Evolutionary conservation across 2,113 vertebrate species (phyloP).

Genomic region (Anser brachyrhynchus): DNA sequence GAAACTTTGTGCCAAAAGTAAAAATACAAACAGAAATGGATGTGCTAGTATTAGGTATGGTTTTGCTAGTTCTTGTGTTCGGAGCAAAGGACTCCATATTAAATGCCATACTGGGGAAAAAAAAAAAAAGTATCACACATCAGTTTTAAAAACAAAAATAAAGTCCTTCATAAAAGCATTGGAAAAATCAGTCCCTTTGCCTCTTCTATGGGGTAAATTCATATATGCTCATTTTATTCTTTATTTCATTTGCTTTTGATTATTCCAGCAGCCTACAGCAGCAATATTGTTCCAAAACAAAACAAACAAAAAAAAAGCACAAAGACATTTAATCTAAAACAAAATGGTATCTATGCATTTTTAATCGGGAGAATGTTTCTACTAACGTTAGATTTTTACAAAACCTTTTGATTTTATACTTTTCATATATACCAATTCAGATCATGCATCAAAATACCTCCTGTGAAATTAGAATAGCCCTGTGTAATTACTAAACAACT

Average conservation of each 20-base stretch:
- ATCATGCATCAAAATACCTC: not conserved
- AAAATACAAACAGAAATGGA: not conserved
- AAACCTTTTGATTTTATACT: not conserved
- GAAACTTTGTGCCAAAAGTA: not conserved
- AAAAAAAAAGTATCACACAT: not conserved
- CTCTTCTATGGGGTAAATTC: not conserved
- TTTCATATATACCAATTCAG: not conserved
- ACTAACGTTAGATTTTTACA: not conserved
- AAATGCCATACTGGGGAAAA: not conserved
- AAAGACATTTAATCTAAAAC: conserved; percentile 29
- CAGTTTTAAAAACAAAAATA: not conserved
- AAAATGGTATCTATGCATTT: not conserved
- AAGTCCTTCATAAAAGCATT: not conserved
- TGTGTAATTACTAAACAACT: not conserved
- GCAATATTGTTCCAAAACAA: not conserved
- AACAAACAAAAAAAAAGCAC: not conserved
- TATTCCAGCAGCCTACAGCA: not conserved
- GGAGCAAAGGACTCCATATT: not conserved
- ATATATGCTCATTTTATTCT: not conserved
- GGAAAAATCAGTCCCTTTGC: not conserved
- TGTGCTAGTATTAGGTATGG: not conserved
- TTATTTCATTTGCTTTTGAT: not conserved
- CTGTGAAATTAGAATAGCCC: not conserved
- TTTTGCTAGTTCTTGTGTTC: not conserved
- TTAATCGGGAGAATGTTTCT: not conserved